A percentile compares a stretch with the other conserved stretches of the same genome.
Conservation (phyloP, 2,113 vertebrate species). For the Leucopsar rothschildi region DNA sequence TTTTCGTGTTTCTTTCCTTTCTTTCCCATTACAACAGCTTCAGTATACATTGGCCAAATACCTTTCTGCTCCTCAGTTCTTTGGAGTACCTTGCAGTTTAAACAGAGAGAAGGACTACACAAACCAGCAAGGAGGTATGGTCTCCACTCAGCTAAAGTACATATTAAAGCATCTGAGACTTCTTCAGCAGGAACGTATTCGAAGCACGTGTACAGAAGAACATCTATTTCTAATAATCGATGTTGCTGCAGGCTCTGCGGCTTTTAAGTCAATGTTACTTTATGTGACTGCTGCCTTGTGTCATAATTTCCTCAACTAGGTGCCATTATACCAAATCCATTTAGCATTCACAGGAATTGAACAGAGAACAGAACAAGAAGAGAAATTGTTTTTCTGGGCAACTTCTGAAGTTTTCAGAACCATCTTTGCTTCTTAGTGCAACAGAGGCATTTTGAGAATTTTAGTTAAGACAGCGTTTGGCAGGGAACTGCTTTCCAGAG, state of each 20-base stretch:
- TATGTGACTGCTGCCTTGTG: background rate
- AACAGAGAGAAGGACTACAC: background rate
- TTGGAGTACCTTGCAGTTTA: background rate
- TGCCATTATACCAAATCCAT: background rate
- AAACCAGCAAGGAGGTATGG: background rate
- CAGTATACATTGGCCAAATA: background rate
- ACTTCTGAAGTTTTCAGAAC: background rate
- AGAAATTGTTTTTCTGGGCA: background rate
- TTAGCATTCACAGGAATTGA: background rate
- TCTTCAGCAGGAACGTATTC: background rate
- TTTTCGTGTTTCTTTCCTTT: background rate
- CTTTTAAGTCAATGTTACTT: background rate
- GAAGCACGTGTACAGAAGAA: rapidly evolving
- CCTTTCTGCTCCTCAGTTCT: background rate
- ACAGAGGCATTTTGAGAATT: background rate
- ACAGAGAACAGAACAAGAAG: background rate
- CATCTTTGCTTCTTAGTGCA: background rate
- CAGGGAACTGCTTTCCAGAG: background rate
- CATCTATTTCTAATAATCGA: rapidly evolving
- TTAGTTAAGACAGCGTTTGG: background rate
- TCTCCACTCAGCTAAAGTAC: background rate
- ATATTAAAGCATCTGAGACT: background rate
- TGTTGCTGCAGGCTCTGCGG: background rate
- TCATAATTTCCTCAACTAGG: background rate
- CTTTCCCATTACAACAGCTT: background rate